These are phyloP conservation scores for Cyrtonyx montezumae DNA, from an alignment of 2,113 vertebrate species.

Conservation along the genomic window DNA sequence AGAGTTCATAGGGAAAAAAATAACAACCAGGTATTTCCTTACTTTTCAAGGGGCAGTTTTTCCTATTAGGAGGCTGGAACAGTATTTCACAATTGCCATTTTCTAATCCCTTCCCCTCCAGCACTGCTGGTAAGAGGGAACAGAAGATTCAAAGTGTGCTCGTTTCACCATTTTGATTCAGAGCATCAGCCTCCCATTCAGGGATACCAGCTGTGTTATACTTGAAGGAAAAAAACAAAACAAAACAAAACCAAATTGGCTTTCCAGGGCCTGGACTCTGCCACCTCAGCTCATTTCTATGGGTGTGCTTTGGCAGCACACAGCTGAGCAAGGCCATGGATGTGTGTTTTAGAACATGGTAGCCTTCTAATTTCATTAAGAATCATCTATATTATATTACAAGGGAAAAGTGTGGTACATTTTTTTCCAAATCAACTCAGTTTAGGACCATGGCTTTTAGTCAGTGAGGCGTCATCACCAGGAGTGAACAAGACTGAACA, in stretches of 20 bases:
- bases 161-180: not conserved
- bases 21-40: not conserved
- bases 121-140: not conserved
- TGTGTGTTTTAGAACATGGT: not conserved
- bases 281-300: not conserved
- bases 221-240: not conserved
- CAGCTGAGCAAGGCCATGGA: not conserved
- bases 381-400: not conserved
- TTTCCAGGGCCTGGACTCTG: not conserved
- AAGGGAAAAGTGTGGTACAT: not conserved
- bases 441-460: not conserved
- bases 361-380: not conserved
- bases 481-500: not conserved
- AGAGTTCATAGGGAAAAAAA: not conserved
- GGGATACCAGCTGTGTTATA: not conserved
- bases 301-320: not conserved
- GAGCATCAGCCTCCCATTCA: not conserved
- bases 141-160: not conserved
- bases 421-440: not conserved
- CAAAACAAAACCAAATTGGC: not conserved
- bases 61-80: not conserved
- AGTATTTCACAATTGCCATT: not conserved
- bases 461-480: not conserved
- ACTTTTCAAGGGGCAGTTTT: not conserved
- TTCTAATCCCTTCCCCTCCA: not conserved